Conservation (phyloP, 2,797 vertebrate species). For the Myotis pilosus region DNA sequence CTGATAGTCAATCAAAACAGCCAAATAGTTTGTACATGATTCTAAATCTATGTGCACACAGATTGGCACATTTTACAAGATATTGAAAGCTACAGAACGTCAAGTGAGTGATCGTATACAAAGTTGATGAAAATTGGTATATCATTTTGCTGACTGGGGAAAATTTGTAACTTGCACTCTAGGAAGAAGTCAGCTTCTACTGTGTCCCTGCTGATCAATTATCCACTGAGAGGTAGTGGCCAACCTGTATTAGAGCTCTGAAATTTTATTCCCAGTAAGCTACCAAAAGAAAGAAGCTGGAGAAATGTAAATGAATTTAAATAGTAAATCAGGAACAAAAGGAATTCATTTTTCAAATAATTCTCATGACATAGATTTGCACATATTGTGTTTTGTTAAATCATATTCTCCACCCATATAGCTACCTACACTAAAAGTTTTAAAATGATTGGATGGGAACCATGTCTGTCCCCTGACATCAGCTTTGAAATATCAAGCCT, state of each 20-base stretch:
- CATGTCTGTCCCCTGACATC: background rate
- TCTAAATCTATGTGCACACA: background rate
- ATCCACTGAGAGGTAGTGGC: background rate
- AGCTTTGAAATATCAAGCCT: slow-evolving; percentile 29
- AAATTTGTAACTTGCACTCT: background rate
- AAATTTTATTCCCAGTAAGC: slow-evolving; percentile 57
- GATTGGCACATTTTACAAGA: background rate
- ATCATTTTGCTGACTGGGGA: slow-evolving; percentile 1
- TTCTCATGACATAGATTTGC: slow-evolving; percentile 31
- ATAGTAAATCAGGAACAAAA: slow-evolving; percentile 51
- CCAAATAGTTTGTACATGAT: slow-evolving; percentile 21
- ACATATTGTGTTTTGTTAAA: background rate
- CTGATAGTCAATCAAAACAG: slow-evolving; percentile 21
- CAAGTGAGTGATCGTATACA: slow-evolving; percentile 23
- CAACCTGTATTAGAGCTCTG: slow-evolving; percentile 17
- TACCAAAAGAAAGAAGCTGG: slow-evolving; percentile 45
- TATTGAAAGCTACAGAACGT: slow-evolving; percentile 36
- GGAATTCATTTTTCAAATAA: slow-evolving; percentile 51
- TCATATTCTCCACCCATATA: background rate
- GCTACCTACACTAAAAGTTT: slow-evolving; percentile 31
- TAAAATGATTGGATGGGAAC: slow-evolving; percentile 27
- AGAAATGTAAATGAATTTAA: slow-evolving; percentile 51
- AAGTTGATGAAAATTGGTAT: slow-evolving; percentile 18
- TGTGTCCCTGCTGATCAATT: background rate
- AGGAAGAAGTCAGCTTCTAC: background rate